Base-by-base conservation (phyloP, 2,797 vertebrate species). In the Melanotaenia boesemani region DNA sequence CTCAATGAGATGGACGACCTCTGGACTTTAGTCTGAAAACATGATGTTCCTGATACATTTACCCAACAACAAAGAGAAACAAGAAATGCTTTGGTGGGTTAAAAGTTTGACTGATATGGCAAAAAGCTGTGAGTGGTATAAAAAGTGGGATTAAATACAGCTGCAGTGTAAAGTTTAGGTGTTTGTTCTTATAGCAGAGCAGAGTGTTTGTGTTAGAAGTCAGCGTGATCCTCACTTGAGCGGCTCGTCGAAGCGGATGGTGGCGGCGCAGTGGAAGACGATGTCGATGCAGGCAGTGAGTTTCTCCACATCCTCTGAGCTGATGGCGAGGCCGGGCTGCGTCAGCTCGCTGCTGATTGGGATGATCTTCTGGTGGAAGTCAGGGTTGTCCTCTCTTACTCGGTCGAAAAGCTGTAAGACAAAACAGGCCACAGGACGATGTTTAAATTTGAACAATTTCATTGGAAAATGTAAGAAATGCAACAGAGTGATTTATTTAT, bases 231-330 rank as follows among this genome's bases (percentile, higher is more conserved):
- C 96, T 96, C 88, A 99, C 98, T 97, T 97, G 77, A 99, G 95
- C 1, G 95, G 95, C 94, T 99, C 98, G 80, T 98, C 98, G 85
- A 99, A 99, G 87, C 98, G 95, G 85, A 99, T 92, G 70, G 98
- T 99, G 89, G 98, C 98, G 61, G 98, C 98, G 79, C 97, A 99
- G 93, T 99, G 98, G 93, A 99, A 99, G 92, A 99, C 87, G 10
- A 99, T 87, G 92, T 98, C 95, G 88, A 96, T 85, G 89, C 92
- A 94, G 79, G 93, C 87, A 15, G 94, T 90, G 55, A 99, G 96
- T 72, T 87, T 96, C 79, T 96, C 91, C 63, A 91, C 89, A 26
- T 99, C 97, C 85, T 95, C 94, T 1, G 96, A 87, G 85, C 95
- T 94, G 90, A 99, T 96, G 90, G 95, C 96, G 48, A 99, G 90